These are phyloP conservation scores for Microchrysa polita DNA, from an alignment of 2,888 invertebrate species.

Conservation along the genomic window DNA sequence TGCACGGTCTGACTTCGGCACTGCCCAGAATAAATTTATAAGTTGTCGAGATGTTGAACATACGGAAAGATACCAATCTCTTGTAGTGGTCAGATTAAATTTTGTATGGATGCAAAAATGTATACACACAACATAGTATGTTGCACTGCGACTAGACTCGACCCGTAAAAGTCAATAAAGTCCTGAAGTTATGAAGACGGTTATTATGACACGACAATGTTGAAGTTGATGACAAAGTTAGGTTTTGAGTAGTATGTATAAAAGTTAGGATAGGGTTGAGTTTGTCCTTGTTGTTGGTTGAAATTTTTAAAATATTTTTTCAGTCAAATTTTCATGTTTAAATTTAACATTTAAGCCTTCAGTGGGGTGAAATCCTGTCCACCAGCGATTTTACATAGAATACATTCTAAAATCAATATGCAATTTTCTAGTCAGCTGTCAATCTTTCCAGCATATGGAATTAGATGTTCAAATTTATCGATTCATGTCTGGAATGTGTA, in stretches of 20 bases:
- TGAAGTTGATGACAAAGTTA: slow-evolving; percentile 11
- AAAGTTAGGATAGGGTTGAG: neutral
- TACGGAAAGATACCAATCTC: slow-evolving; percentile 8
- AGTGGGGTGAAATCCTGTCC: too few species aligned
- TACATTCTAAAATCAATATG: too few species aligned
- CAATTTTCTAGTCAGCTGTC: too few species aligned
- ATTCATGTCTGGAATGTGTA: too few species aligned
- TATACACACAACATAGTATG: too few species aligned
- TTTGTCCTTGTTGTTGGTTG: neutral
- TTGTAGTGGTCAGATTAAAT: neutral
- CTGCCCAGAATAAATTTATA: slow-evolving; percentile 13
- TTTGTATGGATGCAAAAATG: neutral
- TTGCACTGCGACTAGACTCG: neutral
- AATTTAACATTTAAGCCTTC: too few species aligned
- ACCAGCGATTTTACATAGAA: too few species aligned
- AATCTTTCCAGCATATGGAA: too few species aligned
- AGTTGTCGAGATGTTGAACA: slow-evolving; percentile 1
- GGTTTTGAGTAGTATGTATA: neutral
- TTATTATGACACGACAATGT: neutral
- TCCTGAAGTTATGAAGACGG: neutral
- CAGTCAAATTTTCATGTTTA: too few species aligned
- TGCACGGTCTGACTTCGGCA: neutral
- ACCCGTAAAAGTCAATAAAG: slow-evolving; percentile 3
- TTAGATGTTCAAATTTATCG: too few species aligned
- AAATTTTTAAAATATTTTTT: too few species aligned